A percentile compares a stretch with the other conserved stretches of the same genome.
These are phyloP conservation scores for Adoxophyes honmai DNA, from an alignment of 1,140 invertebrate species.

Conservation along the genomic window DNA sequence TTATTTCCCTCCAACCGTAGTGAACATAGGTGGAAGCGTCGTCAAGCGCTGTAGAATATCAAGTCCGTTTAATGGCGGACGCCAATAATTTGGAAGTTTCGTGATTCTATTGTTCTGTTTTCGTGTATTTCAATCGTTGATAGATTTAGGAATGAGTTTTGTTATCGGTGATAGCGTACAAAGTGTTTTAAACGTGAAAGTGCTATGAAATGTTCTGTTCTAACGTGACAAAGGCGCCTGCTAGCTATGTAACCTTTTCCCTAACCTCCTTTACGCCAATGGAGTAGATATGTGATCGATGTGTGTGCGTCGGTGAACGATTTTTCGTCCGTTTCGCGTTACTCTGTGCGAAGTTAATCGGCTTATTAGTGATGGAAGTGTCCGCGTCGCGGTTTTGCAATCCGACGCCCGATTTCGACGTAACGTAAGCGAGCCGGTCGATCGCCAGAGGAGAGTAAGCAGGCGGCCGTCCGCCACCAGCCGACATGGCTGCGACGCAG, in stretches of 20 bases:
- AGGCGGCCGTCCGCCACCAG: conserved; percentile 71
- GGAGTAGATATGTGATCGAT: conserved; percentile 82
- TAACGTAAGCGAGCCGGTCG: conserved; percentile 77
- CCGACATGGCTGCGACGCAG: conserved; percentile 82
- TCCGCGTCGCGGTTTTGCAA: conserved; percentile 75
- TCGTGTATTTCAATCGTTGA: conserved; percentile 44
- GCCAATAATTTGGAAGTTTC: conserved; percentile 76
- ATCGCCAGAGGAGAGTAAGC: conserved; percentile 76
- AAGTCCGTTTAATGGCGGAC: conserved; percentile 76
- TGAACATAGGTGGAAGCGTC: conserved; percentile 73
- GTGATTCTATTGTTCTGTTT: conserved; percentile 76
- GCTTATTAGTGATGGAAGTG: conserved; percentile 77
- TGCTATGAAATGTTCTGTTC: conserved; percentile 71
- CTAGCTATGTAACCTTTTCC: conserved; percentile 80
- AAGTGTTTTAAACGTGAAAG: conserved; percentile 63
- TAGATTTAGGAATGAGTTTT: conserved; percentile 55
- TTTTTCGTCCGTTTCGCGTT: conserved; percentile 76
- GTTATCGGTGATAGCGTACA: conserved; percentile 48
- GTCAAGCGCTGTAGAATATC: conserved; percentile 70
- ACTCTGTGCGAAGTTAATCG: conserved; percentile 75
- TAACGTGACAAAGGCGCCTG: conserved; percentile 72
- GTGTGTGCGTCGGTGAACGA: conserved; percentile 81
- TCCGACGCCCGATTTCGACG: conserved; percentile 76
- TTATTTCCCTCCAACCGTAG: conserved; percentile 64
- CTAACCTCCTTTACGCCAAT: conserved; percentile 84